A percentile compares a stretch with the other conserved stretches of the same genome.
Evolutionary conservation across 2,888 invertebrate species (phyloP).

Genomic region (Timandra comae): DNA sequence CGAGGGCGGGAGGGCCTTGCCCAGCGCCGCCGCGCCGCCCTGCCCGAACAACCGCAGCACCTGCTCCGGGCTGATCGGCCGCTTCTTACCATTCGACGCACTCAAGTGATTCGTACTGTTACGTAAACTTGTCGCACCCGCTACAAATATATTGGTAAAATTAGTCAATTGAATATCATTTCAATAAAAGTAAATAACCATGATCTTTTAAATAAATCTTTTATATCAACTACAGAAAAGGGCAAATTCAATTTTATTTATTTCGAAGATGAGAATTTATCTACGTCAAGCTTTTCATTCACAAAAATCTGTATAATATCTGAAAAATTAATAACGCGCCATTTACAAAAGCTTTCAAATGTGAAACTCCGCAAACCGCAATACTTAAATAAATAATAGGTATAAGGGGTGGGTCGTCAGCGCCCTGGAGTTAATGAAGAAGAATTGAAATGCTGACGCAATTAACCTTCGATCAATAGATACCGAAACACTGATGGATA

Average conservation of each 20-base stretch:
- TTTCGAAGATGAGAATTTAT: too few relatives aligned
- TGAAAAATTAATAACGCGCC: too few relatives aligned
- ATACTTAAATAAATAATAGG: too few relatives aligned
- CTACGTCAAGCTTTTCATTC: too few relatives aligned
- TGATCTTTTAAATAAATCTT: too few relatives aligned
- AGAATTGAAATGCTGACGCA: neutral
- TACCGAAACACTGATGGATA: too few relatives aligned
- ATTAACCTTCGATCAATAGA: too few relatives aligned
- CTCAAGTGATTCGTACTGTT: slow-evolving; percentile 74
- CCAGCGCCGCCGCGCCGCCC: slow-evolving; percentile 66
- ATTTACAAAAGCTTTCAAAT: neutral
- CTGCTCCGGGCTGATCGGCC: slow-evolving; percentile 91
- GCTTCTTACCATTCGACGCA: slow-evolving; percentile 80
- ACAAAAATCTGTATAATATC: too few relatives aligned
- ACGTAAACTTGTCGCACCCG: slow-evolving; percentile 58
- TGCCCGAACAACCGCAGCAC: slow-evolving; percentile 81
- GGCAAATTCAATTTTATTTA: too few relatives aligned
- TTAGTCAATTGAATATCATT: too few relatives aligned
- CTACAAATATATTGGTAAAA: slow-evolving; percentile 19
- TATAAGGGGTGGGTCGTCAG: neutral
- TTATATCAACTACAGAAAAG: too few relatives aligned
- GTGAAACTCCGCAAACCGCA: neutral
- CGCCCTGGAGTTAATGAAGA: slow-evolving; percentile 1
- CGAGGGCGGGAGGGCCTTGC: slow-evolving; percentile 54
- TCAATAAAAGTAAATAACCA: too few relatives aligned